phyloP scores from a whole-genome alignment of 2,797 vertebrate genomes.

The Emys orbicularis region DNA sequence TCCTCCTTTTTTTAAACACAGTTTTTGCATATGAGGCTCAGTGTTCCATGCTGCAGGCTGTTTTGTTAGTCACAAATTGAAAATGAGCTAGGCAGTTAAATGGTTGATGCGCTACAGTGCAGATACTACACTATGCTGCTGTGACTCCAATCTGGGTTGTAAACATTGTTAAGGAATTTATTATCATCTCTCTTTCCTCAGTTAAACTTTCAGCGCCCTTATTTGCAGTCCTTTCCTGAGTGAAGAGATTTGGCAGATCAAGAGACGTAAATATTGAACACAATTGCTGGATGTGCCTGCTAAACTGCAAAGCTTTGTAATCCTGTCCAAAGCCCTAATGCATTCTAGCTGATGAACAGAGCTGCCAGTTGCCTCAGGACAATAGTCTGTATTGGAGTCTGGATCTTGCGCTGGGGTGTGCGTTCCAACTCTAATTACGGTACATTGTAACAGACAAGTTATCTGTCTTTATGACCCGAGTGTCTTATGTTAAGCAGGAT shows the following conservation, averaged over 20 bases:
- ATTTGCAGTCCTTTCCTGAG: background rate
- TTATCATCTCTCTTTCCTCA: slow-evolving; percentile 23
- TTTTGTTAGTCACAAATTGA: background rate
- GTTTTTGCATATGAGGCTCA: background rate
- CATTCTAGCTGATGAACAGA: background rate
- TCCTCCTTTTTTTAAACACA: background rate
- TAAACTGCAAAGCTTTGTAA: background rate
- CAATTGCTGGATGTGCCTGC: slow-evolving; percentile 4
- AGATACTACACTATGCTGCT: background rate
- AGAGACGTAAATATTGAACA: background rate
- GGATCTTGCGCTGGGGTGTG: background rate
- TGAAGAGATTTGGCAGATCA: slow-evolving; percentile 4
- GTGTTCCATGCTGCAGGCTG: background rate
- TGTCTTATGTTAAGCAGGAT: background rate
- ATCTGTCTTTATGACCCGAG: background rate
- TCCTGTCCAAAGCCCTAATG: background rate
- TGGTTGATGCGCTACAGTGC: background rate
- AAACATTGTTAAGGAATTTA: background rate
- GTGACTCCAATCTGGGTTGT: background rate
- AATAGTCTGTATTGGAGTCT: background rate
- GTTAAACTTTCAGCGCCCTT: background rate
- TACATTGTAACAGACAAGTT: background rate
- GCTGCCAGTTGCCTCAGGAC: background rate
- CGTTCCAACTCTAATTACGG: background rate
- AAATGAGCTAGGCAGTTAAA: background rate